phyloP scores from a whole-genome alignment of 2,113 vertebrate species.

The Takifugu bimaculatus region DNA sequence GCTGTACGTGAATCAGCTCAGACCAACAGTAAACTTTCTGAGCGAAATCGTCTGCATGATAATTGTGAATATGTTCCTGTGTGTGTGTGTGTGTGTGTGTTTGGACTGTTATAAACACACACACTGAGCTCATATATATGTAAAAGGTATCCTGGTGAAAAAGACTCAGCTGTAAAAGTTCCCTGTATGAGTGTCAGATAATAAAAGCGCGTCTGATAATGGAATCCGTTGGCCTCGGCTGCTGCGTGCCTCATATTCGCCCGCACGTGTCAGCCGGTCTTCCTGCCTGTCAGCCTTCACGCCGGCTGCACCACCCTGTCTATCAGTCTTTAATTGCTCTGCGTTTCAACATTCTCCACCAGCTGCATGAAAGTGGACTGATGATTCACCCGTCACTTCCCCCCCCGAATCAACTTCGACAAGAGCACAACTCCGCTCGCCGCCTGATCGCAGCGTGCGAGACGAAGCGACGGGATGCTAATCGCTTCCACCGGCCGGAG shows the following conservation, averaged over 20 bases:
- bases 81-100: conserved; percentile 20
- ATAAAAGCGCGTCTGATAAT: too few species aligned
- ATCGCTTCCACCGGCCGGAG: conserved; percentile 48
- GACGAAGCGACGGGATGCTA: conserved; percentile 58
- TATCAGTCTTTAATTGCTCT: conserved; percentile 47
- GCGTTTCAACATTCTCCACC: conserved; percentile 53
- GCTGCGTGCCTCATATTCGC: too few species aligned
- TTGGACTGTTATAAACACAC: neutral
- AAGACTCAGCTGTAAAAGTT: too few species aligned
- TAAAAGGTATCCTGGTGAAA: too few species aligned
- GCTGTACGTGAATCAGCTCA: too few species aligned
- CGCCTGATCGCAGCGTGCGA: conserved; percentile 45
- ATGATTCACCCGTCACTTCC: conserved; percentile 46
- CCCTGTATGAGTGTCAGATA: too few species aligned
- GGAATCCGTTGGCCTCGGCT: too few species aligned
- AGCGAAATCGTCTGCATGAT: conserved; percentile 54
- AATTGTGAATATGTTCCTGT: conserved; percentile 27
- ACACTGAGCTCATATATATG: too few species aligned
- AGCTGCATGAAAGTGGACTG: conserved; percentile 29
- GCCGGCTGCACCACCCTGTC: conserved; percentile 30
- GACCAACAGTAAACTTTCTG: conserved; percentile 15
- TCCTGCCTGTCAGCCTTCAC: conserved; percentile 26
- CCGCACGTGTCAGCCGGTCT: neutral
- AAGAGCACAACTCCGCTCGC: conserved; percentile 16
- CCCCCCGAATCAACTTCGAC: conserved; percentile 1